Base-by-base conservation (phyloP, 2,888 invertebrate genomes). In the Encarsia formosa region DNA sequence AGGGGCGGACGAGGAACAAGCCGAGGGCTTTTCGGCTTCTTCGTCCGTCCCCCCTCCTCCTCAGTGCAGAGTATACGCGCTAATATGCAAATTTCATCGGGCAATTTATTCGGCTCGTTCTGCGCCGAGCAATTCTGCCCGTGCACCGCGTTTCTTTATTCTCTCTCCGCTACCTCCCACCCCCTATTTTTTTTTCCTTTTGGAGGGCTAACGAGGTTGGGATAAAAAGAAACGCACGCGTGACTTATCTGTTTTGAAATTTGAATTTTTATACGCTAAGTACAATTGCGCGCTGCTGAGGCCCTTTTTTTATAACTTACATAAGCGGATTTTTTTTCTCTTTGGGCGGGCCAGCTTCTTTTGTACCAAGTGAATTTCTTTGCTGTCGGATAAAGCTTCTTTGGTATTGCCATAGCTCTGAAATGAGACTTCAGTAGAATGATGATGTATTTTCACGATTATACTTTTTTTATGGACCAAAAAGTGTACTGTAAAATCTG, bases 1-100 rank as follows among this genome's bases (percentile, higher is more conserved):
- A 57, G 52, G 49, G 57, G 57, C 52, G 57, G 57, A 42, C 46
- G 48, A 32, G 24, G 39, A 35, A 37, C 35, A 18, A n/a, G 16
- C 34, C 9, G 19, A 19, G 35, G 20, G 4, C 37, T 20, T 22
- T 31, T 8, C 15, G 9, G 34, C 18, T 13, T 31, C 42, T 31
- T 16, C n/a, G 35, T 13, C 23, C 24, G 24, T 13, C 39, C 6
- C 4, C 6, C 39, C 23, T 5, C 9, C 39, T 40, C 48, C 19
- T 8, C 29, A 29, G 15, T 40, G 11, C 13, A n/a, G n/a, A n/a
- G n/a, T 20, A 40, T 40, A 15, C 52, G 46, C 51, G 54, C 49
- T 54, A 57, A 54, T 51, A 57, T 57, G 57, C 51, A 57, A 57
- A 57, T 57, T 57, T 57, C 54, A 54, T 54, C 49, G 52, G 52